A percentile compares a stretch with the other conserved stretches of the same genome.
phyloP scores from a whole-genome alignment of 1,140 invertebrate genomes.

The Ceratina calcarata region DNA sequence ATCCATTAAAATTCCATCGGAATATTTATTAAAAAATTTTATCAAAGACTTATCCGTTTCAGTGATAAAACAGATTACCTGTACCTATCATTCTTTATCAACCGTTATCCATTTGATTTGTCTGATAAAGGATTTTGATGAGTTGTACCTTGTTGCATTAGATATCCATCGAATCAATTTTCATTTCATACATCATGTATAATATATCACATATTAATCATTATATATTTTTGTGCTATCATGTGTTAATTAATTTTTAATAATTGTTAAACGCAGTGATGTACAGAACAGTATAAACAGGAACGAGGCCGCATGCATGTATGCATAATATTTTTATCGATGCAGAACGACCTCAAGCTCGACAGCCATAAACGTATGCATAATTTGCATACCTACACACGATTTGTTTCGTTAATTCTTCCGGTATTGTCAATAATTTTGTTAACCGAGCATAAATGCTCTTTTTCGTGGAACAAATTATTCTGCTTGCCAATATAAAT shows the following conservation, averaged over 20 bases:
- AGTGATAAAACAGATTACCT: neutral
- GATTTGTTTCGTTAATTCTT: constrained; percentile 19
- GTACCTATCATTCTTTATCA: neutral
- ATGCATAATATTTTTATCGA: constrained; percentile 37
- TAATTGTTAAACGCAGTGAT: neutral
- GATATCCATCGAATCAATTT: too few relatives aligned
- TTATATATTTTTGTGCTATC: too few relatives aligned
- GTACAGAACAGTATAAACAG: neutral
- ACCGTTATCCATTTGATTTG: neutral
- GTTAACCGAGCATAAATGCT: neutral
- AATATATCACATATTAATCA: too few relatives aligned
- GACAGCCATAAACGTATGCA: constrained; percentile 12
- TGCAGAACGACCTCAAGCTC: constrained; percentile 35
- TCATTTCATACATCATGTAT: too few relatives aligned
- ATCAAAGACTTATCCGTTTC: neutral
- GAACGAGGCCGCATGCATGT: constrained; percentile 35
- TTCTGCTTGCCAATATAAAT: neutral
- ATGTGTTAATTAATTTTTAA: too few relatives aligned
- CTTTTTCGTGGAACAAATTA: too few relatives aligned
- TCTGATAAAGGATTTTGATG: neutral
- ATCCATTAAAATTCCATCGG: neutral
- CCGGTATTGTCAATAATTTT: too few relatives aligned
- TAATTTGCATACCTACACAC: constrained; percentile 10
- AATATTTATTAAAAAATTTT: neutral
- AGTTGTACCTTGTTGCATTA: neutral